Evolutionary conservation across 1,140 invertebrate species (phyloP), one percentile per base, ranked within the genome.

Genomic region (Cyphomyrmex costatus): DNA sequence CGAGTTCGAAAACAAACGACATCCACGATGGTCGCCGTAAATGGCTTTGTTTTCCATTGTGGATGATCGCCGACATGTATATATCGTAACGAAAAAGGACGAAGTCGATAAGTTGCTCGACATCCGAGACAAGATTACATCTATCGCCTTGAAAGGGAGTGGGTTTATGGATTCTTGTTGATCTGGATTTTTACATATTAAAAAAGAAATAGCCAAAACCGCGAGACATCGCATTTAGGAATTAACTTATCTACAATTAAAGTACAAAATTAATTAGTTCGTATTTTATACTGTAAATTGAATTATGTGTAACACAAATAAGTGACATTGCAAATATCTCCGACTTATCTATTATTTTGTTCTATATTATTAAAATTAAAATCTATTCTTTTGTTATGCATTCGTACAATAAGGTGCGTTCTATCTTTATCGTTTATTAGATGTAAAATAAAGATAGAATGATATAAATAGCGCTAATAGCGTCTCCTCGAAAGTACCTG

Each of bases 21-120:
- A 61, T 87, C 77, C 84, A 86, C 91, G 88, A n/a, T 93, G 90
- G 80, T 73, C 91, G 87, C 93, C 93, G 89, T 93, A 94, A 92
- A 94, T 93, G 93, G 93, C 88, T 33, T 86, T 84, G 88, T 88
- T 91, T 88, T 92, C 85, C 86, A 78, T 86, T 78, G 27, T 51
- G 71, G 70, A 86, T n/a, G 85, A 71, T 82, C 36, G 58, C 24
- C 84, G 42, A 21, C 42, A 19, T 61, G 42, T 58, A 49, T 42
- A 60, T 19, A 42, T 80, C 78, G 33, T 36, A 51, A 53, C 53
- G 46, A 66, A 80, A 82, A 53, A 53, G 86, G 56, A 80, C 63
- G 85, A 80, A 84, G 73, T 85, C 89, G 68, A 83, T 83, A 87
- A 90, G 61, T 89, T 73, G 66, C 63, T 88, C 60, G 84, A 85